Evolutionary conservation across 2,888 invertebrate species (phyloP).

Genomic region (Aspidiotus rigidus): DNA sequence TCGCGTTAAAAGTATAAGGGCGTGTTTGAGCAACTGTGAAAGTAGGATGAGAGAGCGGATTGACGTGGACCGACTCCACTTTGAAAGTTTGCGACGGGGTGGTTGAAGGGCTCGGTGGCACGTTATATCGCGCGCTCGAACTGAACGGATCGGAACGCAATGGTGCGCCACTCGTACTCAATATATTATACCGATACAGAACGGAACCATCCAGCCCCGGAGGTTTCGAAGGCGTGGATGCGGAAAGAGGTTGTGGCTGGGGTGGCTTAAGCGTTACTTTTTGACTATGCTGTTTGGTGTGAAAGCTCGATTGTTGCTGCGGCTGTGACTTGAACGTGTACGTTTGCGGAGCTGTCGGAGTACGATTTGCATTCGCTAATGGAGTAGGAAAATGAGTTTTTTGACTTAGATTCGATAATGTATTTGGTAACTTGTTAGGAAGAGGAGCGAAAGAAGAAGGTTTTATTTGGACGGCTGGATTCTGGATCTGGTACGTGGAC

Average conservation of each 20-base stretch:
- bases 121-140: background rate
- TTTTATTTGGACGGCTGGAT: background rate
- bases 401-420: slow-evolving; percentile 31
- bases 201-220: background rate
- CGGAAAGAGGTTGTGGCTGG: background rate
- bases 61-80: slow-evolving; percentile 17
- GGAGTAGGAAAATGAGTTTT: slow-evolving; percentile 15
- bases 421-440: slow-evolving; percentile 31
- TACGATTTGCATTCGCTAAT: slow-evolving; percentile 20
- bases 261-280: slow-evolving; percentile 11
- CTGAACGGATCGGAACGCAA: background rate
- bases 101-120: slow-evolving; percentile 7
- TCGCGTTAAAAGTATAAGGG: slow-evolving; percentile 15
- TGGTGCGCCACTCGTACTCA: background rate
- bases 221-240: background rate
- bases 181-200: slow-evolving; percentile 5
- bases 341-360: slow-evolving; percentile 9
- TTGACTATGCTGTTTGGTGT: slow-evolving; percentile 22
- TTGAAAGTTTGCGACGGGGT: slow-evolving; percentile 12
- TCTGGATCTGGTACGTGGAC: background rate
- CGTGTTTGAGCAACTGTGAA: slow-evolving; percentile 26
- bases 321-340: background rate
- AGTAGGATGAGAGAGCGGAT: slow-evolving; percentile 28
- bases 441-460: slow-evolving; percentile 2
- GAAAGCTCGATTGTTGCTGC: background rate